phyloP scores from a whole-genome alignment of 2,113 vertebrate genomes.

The Dromas ardeola region DNA sequence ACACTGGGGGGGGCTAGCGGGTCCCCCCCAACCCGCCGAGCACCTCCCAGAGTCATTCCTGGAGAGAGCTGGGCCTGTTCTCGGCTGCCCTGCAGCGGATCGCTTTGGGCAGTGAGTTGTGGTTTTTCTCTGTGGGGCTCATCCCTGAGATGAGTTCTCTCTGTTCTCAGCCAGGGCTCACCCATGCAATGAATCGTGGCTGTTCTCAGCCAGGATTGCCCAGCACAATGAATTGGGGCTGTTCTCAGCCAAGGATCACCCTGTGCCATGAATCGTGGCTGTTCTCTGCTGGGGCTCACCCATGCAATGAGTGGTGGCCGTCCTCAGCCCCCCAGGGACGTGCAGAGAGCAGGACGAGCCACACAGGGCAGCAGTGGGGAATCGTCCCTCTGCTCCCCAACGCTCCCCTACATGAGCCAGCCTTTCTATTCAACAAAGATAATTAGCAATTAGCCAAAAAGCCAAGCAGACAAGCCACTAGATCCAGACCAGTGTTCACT shows the following conservation, averaged over 20 bases:
- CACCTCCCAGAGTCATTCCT: neutral
- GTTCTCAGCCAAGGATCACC: neutral
- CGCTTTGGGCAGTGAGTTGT: rapidly evolving
- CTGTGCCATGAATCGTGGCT: rapidly evolving
- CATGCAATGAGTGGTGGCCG: rapidly evolving
- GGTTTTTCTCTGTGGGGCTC: neutral
- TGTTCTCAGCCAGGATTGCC: neutral
- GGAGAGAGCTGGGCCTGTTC: neutral
- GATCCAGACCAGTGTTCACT: neutral
- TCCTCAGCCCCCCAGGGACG: neutral
- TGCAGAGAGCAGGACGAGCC: rapidly evolving
- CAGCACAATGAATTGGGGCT: rapidly evolving
- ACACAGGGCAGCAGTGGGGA: neutral
- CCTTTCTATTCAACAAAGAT: neutral
- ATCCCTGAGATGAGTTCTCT: rapidly evolving
- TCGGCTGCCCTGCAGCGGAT: neutral
- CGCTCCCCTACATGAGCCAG: rapidly evolving
- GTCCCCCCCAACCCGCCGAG: rapidly evolving
- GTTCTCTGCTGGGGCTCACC: neutral
- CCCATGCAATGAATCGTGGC: neutral
- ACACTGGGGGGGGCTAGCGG: rapidly evolving
- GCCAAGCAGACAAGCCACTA: neutral
- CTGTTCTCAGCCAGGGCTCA: neutral
- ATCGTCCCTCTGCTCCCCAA: neutral
- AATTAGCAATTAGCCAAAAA: neutral